These are phyloP conservation scores for Chorisops tibialis DNA, from an alignment of 2,888 invertebrate genomes.

Conservation along the genomic window DNA sequence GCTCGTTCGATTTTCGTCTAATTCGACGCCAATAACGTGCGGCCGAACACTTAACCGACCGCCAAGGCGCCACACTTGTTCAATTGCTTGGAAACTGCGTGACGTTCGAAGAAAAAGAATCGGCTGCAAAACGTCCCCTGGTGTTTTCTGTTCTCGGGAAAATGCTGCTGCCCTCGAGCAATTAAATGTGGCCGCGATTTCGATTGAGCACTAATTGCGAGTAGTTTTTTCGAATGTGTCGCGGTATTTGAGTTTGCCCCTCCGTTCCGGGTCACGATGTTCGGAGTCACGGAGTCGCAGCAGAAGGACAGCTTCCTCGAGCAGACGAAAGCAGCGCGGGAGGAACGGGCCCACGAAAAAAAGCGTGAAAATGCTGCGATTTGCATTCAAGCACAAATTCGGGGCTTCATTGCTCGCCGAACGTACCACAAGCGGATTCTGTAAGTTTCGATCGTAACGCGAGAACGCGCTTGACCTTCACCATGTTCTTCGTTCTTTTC, in stretches of 20 bases:
- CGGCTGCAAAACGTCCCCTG: too few species aligned
- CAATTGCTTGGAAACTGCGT: too few species aligned
- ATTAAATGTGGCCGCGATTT: not conserved
- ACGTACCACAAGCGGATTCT: constrained; percentile 63
- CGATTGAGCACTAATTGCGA: not conserved
- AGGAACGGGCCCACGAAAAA: constrained; percentile 83
- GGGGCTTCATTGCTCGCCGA: constrained; percentile 71
- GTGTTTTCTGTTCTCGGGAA: too few species aligned
- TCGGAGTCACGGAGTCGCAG: constrained; percentile 59
- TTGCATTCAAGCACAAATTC: constrained; percentile 69
- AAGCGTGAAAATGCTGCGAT: constrained; percentile 71
- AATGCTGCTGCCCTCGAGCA: too few species aligned
- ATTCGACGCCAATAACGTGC: not conserved
- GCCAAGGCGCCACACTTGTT: too few species aligned
- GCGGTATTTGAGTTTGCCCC: not conserved
- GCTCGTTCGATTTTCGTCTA: not conserved
- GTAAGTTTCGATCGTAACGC: constrained; percentile 56
- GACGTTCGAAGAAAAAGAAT: too few species aligned
- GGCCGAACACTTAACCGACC: not conserved
- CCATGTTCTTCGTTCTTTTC: constrained; percentile 39
- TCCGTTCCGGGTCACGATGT: constrained; percentile 8
- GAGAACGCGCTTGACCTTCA: not conserved
- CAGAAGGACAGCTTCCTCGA: constrained; percentile 77
- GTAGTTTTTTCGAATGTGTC: not conserved
- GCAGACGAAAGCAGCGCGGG: constrained; percentile 85